Percentiles rank a stretch among this genome's conserved stretches.
Conservation (phyloP, 2,113 vertebrate species). For the Phocoena sinus region DNA sequence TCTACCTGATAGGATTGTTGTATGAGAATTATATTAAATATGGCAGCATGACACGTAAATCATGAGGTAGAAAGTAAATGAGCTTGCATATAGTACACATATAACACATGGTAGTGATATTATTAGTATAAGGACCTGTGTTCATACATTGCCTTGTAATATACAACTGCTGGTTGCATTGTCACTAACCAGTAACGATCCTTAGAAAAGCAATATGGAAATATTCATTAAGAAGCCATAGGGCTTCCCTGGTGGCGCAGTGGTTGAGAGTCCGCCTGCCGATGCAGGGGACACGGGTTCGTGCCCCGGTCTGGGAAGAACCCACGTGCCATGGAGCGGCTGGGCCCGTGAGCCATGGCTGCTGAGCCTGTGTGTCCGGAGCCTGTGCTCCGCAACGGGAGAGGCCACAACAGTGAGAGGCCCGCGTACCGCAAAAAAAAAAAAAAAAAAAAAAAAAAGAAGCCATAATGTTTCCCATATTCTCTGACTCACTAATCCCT, state of each 20-base stretch:
- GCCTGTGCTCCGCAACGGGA: too few relatives aligned
- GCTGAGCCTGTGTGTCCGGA: too few relatives aligned
- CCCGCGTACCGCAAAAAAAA: too few relatives aligned
- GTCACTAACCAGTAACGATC: background rate
- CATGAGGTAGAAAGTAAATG: background rate
- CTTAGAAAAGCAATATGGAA: background rate
- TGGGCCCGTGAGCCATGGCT: too few relatives aligned
- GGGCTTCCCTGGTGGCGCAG: too few relatives aligned
- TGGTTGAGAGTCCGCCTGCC: too few relatives aligned
- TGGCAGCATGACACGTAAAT: background rate
- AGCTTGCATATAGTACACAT: background rate
- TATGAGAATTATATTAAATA: background rate
- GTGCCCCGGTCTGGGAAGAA: too few relatives aligned
- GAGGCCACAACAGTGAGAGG: too few relatives aligned
- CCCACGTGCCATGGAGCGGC: too few relatives aligned
- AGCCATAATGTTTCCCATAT: background rate
- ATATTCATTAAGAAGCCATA: background rate
- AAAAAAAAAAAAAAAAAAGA: too few relatives aligned
- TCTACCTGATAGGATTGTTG: background rate
- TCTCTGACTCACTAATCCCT: background rate
- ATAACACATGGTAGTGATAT: background rate
- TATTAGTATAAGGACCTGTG: background rate
- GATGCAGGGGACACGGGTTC: too few relatives aligned
- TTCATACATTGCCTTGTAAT: rapidly evolving
- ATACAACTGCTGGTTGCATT: background rate